phyloP scores from a whole-genome alignment of 2,888 invertebrate genomes.

The Ophion costatus region DNA sequence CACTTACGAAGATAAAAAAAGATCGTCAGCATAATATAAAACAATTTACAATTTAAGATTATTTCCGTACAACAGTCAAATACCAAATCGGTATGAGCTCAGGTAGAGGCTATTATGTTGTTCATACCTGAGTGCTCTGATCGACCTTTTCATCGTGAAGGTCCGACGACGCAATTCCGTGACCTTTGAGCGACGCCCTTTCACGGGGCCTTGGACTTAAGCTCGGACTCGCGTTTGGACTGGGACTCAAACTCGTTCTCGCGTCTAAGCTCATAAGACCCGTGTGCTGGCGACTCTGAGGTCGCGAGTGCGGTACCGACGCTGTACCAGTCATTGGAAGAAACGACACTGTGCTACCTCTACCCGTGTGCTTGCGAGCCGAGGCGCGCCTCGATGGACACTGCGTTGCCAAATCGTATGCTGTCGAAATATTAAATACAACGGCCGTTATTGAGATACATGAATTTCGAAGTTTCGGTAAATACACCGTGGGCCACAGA shows the following conservation, averaged over 20 bases:
- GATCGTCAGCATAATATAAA: too few relatives aligned
- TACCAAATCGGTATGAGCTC: background rate
- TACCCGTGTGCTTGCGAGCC: slow-evolving; percentile 88
- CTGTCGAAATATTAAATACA: slow-evolving; percentile 81
- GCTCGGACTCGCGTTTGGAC: slow-evolving; percentile 77
- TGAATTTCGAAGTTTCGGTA: too few relatives aligned
- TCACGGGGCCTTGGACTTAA: slow-evolving; percentile 77
- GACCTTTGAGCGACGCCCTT: slow-evolving; percentile 75
- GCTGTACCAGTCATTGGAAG: slow-evolving; percentile 85
- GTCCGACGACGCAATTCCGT: slow-evolving; percentile 72
- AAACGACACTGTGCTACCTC: slow-evolving; percentile 85
- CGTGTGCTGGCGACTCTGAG: slow-evolving; percentile 80
- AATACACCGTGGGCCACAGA: background rate
- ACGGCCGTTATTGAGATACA: background rate
- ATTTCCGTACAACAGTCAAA: too few relatives aligned
- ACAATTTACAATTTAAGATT: too few relatives aligned
- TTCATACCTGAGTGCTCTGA: slow-evolving; percentile 68
- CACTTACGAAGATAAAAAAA: too few relatives aligned
- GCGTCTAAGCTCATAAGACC: slow-evolving; percentile 68
- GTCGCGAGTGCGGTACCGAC: slow-evolving; percentile 90
- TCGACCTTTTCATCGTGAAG: slow-evolving; percentile 67
- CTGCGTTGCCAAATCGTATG: slow-evolving; percentile 93
- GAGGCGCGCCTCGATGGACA: slow-evolving; percentile 90
- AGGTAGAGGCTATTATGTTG: background rate
- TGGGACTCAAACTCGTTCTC: slow-evolving; percentile 75